Evolutionary conservation across 2,797 vertebrate genomes (phyloP), one percentile per base, ranked within the genome.

Genomic region (Chelidonichthys spinosus): DNA sequence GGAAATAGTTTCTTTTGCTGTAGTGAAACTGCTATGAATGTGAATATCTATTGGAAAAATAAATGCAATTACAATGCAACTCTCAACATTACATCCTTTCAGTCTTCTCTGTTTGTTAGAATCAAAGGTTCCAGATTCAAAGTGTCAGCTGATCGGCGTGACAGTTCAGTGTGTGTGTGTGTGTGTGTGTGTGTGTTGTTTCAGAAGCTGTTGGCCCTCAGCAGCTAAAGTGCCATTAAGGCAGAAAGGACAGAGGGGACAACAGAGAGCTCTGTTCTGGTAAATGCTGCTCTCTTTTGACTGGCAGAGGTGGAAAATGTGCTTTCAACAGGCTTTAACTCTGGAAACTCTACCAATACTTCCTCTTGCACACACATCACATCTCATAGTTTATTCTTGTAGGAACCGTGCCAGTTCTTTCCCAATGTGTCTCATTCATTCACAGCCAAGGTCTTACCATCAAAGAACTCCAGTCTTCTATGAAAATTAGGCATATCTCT

Each of bases 21-120:
- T 95, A 95, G 94, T 95, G 87, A 94, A 95, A 94, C 82, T 94
- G 92, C 89, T 91, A 87, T 94, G 94, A 95, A 95, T 95, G 95
- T 94, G 92, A 94, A 89, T 91, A 90, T 91, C 78, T 91, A 88
- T 86, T 89, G 82, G 85, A 90, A 83, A 95, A 97, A 95, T 95
- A 95, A 94, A 96, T 95, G 96, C 96, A 96, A 95, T 82, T 85
- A 83, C 96, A 97, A 96, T 97, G 95, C 95, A 96, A 96, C 83
- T 84, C 25, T 87, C 85, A 93, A 85, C 76, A 69, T 8, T 2
- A 58, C 43, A 50, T 43, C 11, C 17, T 70, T 37, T 39, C 25
- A 13, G 11, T 39, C 7, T 35, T 63, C 69, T 72, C 58, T 7
- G 62, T 72, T 67, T 74, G 15, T 60, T 36, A 6, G 4, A 60